Conservation (phyloP, 2,888 invertebrate genomes). For the Smittia aterrima region DNA sequence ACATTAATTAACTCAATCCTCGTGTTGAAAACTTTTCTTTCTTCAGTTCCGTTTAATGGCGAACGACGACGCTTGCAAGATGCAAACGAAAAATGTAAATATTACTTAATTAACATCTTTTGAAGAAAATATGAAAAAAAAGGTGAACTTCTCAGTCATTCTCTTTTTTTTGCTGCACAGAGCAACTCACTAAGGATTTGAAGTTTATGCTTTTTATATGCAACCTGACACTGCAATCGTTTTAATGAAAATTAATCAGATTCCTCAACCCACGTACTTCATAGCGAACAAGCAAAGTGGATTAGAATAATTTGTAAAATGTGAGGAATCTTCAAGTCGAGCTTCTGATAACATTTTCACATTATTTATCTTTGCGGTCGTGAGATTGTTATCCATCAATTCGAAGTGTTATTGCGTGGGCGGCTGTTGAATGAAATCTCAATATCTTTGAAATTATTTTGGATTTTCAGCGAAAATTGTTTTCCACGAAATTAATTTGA, state of each 20-base stretch:
- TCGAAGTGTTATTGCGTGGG: no score
- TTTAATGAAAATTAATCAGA: slow-evolving; percentile 12
- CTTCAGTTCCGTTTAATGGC: background rate
- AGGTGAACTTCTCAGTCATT: background rate
- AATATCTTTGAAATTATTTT: no score
- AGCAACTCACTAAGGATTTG: background rate
- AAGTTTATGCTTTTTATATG: slow-evolving; percentile 16
- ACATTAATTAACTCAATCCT: slow-evolving; percentile 39
- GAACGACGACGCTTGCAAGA: background rate
- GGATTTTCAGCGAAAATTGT: no score
- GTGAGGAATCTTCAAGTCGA: background rate
- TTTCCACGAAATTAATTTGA: no score
- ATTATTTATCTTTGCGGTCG: no score
- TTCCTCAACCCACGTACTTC: background rate
- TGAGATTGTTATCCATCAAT: no score
- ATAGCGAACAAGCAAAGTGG: background rate
- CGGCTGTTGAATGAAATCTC: no score
- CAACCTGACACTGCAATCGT: background rate
- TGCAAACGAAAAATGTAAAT: background rate
- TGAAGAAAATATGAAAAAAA: background rate
- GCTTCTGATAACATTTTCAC: no score
- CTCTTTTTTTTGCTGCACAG: background rate
- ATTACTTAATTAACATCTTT: slow-evolving; percentile 37
- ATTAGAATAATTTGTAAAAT: background rate
- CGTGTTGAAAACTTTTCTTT: slow-evolving; percentile 12